Evolutionary conservation across 2,888 invertebrate species (phyloP).

Genomic region (Hybos culiciformis): DNA sequence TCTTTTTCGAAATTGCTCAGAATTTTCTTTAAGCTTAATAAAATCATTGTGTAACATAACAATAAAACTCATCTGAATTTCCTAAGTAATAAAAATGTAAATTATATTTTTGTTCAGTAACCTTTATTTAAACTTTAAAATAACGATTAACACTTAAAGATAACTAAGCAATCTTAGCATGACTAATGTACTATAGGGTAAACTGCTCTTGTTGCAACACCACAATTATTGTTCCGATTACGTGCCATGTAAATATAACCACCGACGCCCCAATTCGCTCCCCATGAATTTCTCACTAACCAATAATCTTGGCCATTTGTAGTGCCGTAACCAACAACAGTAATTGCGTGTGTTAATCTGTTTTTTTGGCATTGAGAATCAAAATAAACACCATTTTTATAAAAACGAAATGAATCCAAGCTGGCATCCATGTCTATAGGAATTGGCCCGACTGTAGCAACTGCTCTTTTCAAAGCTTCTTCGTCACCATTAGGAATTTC

Average conservation of each 20-base stretch:
- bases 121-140: no score
- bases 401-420: conserved; percentile 63
- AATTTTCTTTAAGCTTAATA: no score
- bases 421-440: conserved; percentile 74
- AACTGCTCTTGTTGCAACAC: conserved; percentile 61
- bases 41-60: no score
- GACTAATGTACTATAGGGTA: conserved; percentile 57
- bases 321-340: conserved; percentile 13
- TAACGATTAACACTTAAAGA: no score
- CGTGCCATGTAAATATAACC: conserved; percentile 76
- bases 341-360: conserved; percentile 56
- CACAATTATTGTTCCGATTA: conserved; percentile 65
- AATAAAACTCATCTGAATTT: no score
- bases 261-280: conserved; percentile 52
- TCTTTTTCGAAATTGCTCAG: no score
- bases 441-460: conserved; percentile 65
- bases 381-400: conserved; percentile 58
- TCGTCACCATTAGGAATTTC: conserved; percentile 42
- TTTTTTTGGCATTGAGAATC: conserved; percentile 55
- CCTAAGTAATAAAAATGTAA: no score
- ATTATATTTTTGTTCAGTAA: no score
- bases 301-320: conserved; percentile 6
- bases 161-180: no score
- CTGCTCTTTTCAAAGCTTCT: conserved; percentile 50
- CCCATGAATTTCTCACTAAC: conserved; percentile 52